A percentile compares a stretch with the other conserved stretches of the same genome.
These are phyloP conservation scores for Phenganax subtilis DNA, from an alignment of 92 coral and sea anemone species.

Conservation along the genomic window DNA sequence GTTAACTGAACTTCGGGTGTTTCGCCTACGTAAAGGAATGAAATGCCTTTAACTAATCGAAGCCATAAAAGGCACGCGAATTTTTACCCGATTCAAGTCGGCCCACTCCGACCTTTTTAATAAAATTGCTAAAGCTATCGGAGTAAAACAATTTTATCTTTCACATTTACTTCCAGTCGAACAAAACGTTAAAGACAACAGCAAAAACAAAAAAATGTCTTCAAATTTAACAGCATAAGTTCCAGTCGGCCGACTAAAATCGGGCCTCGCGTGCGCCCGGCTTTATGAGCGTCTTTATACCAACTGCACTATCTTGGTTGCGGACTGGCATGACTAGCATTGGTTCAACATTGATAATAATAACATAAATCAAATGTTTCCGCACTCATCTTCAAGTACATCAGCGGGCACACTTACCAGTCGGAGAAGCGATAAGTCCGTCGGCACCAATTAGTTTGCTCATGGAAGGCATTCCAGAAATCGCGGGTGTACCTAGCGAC, in stretches of 20 bases:
- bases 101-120: background rate
- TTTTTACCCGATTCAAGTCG: background rate
- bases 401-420: background rate
- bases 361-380: too few species aligned
- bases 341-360: too few species aligned
- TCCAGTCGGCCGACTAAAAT: background rate
- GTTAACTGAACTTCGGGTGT: conserved; percentile 10
- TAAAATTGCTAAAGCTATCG: too few species aligned
- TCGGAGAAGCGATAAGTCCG: conserved; percentile 18
- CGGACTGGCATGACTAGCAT: too few species aligned
- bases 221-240: too few species aligned
- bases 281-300: too few species aligned
- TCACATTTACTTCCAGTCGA: background rate
- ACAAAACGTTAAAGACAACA: too few species aligned
- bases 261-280: too few species aligned
- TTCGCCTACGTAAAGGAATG: background rate
- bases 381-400: background rate
- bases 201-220: too few species aligned
- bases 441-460: conserved; percentile 9
- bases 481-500: conserved; percentile 9
- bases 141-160: background rate
- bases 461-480: conserved; percentile 3
- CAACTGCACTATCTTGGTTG: background rate
- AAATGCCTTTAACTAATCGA: background rate
- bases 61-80: background rate